Base-by-base conservation (phyloP, 2,113 vertebrate species). In the Daphoenositta chrysoptera region DNA sequence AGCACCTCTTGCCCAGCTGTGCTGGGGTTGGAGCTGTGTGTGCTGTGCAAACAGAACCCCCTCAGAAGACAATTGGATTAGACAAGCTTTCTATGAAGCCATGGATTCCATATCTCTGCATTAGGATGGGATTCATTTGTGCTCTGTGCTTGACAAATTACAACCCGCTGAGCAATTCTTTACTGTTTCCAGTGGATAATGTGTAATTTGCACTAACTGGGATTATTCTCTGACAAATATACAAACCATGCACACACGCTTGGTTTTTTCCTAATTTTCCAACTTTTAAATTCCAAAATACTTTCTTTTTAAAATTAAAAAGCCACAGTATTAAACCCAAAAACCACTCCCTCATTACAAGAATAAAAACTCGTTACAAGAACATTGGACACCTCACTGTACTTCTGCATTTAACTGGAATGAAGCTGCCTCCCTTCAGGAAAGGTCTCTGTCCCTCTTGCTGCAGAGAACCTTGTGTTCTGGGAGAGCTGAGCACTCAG, bases 161-260 rank as follows among this genome's bases (percentile, higher is more conserved):
- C 15, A 94, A 77, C 61, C 78, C 69, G 71, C 82, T 72, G 75
- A 88, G 82, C 27, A 85, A 37, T 83, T 76, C 70, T 71, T 85
- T 40, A 39, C 53, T 50, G 16, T 76, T 79, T 85, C 48, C 70
- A 93, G 9, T n/a, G 20, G 20, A 12, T 39, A 61, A 69, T 61
- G 45, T 78, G 64, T 10, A 26, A 56, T 60, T 76, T 50, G 79
- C 72, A 64, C 40, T 83, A 33, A 11, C 50, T 47, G 57, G 53
- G n/a, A 48, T 83, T 53, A 57, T 30, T 57, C 39, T 50, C 44
- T 44, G 31, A 26, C 3, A 30, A 65, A n/a, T 2, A 18, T 42
- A 30, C 5, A 40, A 75, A 28, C 21, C 3, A 0, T 4, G 30
- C 27, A 37, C 0, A 1, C 50, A 50, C 31, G 35, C 7, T 37